These are phyloP conservation scores for Spialia ferax DNA, from an alignment of 2,888 invertebrate genomes.

Conservation along the genomic window DNA sequence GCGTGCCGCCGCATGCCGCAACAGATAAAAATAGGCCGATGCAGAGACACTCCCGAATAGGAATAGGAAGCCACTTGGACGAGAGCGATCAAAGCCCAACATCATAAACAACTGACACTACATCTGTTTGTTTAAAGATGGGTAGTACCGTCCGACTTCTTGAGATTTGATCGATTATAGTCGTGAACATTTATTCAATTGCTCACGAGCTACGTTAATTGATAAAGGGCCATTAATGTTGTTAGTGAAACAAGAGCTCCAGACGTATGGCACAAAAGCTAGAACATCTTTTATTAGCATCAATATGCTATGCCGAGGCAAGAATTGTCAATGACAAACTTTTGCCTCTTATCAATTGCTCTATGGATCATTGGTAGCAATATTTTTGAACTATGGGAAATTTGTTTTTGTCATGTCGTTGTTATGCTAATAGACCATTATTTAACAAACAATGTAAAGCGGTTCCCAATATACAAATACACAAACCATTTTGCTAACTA, in stretches of 20 bases:
- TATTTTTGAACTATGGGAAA: background rate
- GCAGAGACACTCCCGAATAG: constrained; percentile 77
- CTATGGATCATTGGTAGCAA: background rate
- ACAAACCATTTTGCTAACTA: constrained; percentile 13
- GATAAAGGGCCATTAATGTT: constrained; percentile 23
- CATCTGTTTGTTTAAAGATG: constrained; percentile 38
- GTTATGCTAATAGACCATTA: background rate
- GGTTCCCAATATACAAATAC: constrained; percentile 19
- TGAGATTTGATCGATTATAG: constrained; percentile 30
- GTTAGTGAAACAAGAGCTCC: background rate
- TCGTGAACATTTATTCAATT: constrained; percentile 24
- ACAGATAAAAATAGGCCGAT: constrained; percentile 71
- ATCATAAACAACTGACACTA: constrained; percentile 49
- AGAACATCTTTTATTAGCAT: background rate
- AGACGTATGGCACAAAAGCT: background rate
- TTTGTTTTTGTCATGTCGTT: background rate
- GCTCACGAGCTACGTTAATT: constrained; percentile 30
- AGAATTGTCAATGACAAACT: no score
- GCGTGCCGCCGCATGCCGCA: constrained; percentile 74
- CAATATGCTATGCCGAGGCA: no score
- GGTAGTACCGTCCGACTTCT: constrained; percentile 15
- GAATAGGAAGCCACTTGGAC: constrained; percentile 73
- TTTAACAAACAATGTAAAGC: constrained; percentile 22
- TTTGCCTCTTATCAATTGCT: background rate
- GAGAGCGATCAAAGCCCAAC: constrained; percentile 55